phyloP scores from a whole-genome alignment of 2,797 vertebrate species.

The Acrossocheilus wenchowensis region DNA sequence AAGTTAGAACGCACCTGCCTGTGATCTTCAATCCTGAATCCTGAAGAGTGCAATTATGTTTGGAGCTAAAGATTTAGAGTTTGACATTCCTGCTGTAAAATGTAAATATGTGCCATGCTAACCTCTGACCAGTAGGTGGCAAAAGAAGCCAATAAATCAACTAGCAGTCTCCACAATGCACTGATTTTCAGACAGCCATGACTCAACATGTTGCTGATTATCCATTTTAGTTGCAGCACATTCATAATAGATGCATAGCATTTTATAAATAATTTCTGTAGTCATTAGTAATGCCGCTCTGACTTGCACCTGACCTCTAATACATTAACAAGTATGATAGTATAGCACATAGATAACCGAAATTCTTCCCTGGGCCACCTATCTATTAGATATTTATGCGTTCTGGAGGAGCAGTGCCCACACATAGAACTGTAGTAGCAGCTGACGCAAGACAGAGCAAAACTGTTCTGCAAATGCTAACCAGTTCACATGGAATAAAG shows the following conservation, averaged over 20 bases:
- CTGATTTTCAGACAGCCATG: not conserved
- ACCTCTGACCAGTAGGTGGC: not conserved
- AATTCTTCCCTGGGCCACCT: slow-evolving; percentile 6
- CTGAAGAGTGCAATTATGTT: not conserved
- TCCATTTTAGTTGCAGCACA: not conserved
- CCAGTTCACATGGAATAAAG: slow-evolving; percentile 20
- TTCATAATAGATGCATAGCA: not conserved
- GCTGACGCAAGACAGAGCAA: slow-evolving; percentile 49
- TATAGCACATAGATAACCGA: not conserved
- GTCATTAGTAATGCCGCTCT: not conserved
- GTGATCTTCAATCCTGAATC: not conserved
- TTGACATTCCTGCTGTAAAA: not conserved
- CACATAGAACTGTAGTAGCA: slow-evolving; percentile 38
- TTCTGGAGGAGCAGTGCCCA: slow-evolving; percentile 30
- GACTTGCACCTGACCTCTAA: not conserved
- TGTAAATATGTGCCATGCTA: not conserved
- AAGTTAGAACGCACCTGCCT: not conserved
- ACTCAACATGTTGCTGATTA: not conserved
- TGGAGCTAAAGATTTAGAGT: not conserved
- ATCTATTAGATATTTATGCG: slow-evolving; percentile 27
- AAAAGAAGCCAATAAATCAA: not conserved
- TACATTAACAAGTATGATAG: not conserved
- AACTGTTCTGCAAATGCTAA: slow-evolving; percentile 38
- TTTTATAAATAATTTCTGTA: not conserved
- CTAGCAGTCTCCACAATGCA: not conserved